These are phyloP conservation scores for Leucoma salicis DNA, from an alignment of 2,888 invertebrate genomes.

Conservation along the genomic window DNA sequence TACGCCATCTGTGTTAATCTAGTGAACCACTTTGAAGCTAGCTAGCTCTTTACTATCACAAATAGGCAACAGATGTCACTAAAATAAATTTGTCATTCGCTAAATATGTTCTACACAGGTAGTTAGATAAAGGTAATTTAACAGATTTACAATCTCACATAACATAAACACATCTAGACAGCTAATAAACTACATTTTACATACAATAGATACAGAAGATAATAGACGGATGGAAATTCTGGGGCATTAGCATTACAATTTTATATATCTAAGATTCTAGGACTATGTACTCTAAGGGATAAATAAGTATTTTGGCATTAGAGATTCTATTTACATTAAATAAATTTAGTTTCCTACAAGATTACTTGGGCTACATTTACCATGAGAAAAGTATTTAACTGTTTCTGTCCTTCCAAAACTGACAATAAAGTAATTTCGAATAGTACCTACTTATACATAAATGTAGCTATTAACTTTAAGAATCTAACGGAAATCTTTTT, in stretches of 20 bases:
- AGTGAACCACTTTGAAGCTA: no score
- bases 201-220: slow-evolving; percentile 77
- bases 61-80: slow-evolving; percentile 15
- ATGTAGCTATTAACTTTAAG: no score
- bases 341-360: slow-evolving; percentile 23
- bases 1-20: not conserved
- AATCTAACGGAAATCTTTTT: no score
- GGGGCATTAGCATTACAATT: slow-evolving; percentile 78
- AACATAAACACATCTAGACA: slow-evolving; percentile 56
- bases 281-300: slow-evolving; percentile 35
- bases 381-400: no score
- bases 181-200: slow-evolving; percentile 69
- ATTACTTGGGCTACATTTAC: slow-evolving; percentile 18
- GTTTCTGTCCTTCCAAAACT: no score
- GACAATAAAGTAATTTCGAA: no score
- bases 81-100: not conserved
- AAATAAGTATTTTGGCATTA: slow-evolving; percentile 51
- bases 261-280: slow-evolving; percentile 53
- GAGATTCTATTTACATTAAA: slow-evolving; percentile 39
- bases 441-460: no score
- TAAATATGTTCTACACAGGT: not conserved
- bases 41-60: no score
- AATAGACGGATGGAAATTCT: slow-evolving; percentile 83
- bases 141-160: slow-evolving; percentile 40
- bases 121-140: not conserved